Evolutionary conservation across 2,113 vertebrate species (phyloP).

Genomic region (Mastomys coucha): DNA sequence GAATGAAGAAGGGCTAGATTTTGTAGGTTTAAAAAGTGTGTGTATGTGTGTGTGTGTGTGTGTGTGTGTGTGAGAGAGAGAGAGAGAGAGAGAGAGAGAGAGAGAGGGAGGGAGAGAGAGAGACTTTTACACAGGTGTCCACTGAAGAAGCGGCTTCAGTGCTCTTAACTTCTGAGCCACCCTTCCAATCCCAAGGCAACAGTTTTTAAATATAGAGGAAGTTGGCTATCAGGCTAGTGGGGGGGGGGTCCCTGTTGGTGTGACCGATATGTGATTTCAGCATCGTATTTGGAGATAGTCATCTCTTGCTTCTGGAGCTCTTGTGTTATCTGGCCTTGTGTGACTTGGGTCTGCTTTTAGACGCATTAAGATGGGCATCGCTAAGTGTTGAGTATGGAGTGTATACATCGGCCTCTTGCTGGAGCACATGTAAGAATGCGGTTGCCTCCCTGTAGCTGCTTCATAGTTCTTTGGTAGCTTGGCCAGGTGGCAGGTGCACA

Average conservation of each 20-base stretch:
- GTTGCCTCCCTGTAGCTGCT: background rate
- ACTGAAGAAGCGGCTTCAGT: background rate
- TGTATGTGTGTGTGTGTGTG: background rate
- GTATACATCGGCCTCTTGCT: background rate
- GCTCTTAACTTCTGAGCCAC: background rate
- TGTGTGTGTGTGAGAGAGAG: no score
- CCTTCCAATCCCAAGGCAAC: background rate
- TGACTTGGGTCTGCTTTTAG: background rate
- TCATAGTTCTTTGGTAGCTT: background rate
- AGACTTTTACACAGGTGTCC: background rate
- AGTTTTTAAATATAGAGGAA: background rate
- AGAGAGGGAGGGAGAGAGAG: no score
- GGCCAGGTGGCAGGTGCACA: background rate
- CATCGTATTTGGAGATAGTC: background rate
- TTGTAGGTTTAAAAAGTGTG: background rate
- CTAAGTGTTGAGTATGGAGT: background rate
- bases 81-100: no score
- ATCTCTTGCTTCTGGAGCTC: background rate
- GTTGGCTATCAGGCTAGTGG: fast-evolving
- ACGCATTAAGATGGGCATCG: background rate
- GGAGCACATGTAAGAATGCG: background rate
- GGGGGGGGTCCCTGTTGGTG: fast-evolving
- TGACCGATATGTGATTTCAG: background rate
- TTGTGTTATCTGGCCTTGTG: background rate
- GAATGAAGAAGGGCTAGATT: background rate